These are phyloP conservation scores for Danaus plexippus DNA, from an alignment of 1,140 invertebrate genomes.

Conservation along the genomic window DNA sequence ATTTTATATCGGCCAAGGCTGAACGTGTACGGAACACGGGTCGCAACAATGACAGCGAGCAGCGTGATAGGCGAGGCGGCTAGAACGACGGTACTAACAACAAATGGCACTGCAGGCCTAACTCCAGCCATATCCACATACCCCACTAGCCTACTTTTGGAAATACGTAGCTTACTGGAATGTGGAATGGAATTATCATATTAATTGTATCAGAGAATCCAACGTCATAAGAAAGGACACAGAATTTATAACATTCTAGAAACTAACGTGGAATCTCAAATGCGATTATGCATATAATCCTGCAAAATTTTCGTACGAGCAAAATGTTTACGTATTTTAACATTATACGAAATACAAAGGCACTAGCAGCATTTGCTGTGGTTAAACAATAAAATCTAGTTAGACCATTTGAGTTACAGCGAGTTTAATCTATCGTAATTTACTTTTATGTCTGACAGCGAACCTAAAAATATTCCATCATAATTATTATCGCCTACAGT, in stretches of 20 bases:
- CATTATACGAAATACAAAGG: neutral
- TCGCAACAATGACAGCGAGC: conserved; percentile 12
- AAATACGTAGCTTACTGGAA: conserved; percentile 5
- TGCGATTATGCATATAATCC: no score
- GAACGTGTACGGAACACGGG: conserved; percentile 14
- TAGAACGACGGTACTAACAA: conserved; percentile 12
- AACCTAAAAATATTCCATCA: no score
- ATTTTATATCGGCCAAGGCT: conserved; percentile 60
- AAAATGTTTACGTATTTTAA: neutral
- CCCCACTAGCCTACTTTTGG: conserved; percentile 28
- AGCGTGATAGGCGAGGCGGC: conserved; percentile 12
- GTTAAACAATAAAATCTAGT: no score
- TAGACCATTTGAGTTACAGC: no score
- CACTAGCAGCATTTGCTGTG: no score
- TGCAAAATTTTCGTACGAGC: neutral
- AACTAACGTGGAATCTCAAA: no score
- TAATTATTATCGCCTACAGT: no score
- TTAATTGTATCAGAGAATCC: conserved; percentile 5
- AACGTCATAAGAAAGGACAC: neutral
- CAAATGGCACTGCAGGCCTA: conserved; percentile 11
- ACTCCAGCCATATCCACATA: conserved; percentile 13
- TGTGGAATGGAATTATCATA: conserved; percentile 18
- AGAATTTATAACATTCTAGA: no score
- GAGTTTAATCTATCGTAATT: no score
- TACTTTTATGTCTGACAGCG: no score